These are phyloP conservation scores for Anolis sagrei DNA, from an alignment of 2,113 vertebrate genomes.

Conservation along the genomic window DNA sequence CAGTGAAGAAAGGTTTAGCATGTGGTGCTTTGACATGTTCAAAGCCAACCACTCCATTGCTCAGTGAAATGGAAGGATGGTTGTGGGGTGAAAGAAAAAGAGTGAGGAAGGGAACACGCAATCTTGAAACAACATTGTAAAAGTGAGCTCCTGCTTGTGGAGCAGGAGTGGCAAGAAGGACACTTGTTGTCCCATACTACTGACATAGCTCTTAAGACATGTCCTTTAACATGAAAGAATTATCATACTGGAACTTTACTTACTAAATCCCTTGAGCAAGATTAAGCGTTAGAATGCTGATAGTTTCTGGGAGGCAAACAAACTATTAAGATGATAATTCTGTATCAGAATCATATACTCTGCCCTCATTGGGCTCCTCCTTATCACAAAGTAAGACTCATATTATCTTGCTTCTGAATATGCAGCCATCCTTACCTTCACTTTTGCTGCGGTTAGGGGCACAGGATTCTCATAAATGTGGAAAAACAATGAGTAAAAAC, in stretches of 20 bases:
- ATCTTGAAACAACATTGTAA: neutral
- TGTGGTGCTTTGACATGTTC: conserved; percentile 56
- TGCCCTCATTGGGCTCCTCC: neutral
- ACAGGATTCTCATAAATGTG: too few relatives aligned
- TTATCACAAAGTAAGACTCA: neutral
- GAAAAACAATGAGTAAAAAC: too few relatives aligned
- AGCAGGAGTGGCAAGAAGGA: neutral
- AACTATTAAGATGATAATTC: neutral
- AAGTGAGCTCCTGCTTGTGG: neutral
- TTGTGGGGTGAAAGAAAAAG: conserved; percentile 6
- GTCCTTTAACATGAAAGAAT: conserved; percentile 10
- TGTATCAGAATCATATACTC: neutral
- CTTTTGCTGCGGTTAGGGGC: too few relatives aligned
- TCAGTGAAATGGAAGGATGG: conserved; percentile 35
- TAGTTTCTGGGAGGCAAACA: neutral
- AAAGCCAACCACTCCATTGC: conserved; percentile 61
- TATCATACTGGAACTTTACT: neutral
- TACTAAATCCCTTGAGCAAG: neutral
- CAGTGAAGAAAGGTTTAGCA: conserved; percentile 57
- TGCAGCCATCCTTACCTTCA: too few relatives aligned
- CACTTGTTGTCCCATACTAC: too few relatives aligned
- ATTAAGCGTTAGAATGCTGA: neutral
- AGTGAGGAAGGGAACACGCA: conserved; percentile 4
- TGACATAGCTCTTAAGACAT: neutral
- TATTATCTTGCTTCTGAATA: too few relatives aligned